Conservation (phyloP, 2,113 vertebrate species). For the Pachyramphus minor region DNA sequence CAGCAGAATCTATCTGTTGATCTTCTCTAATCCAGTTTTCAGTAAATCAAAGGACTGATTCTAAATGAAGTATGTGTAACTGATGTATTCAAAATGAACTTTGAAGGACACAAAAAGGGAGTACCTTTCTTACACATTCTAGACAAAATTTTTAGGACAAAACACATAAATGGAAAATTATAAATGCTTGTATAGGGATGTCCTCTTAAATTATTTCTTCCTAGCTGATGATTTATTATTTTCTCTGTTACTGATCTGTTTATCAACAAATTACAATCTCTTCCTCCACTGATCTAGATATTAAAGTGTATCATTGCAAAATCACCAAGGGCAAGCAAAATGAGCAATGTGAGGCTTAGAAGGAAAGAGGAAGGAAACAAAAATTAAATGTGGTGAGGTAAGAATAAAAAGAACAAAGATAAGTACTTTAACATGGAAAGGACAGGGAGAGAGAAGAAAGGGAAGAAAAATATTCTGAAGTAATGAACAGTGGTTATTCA, state of each 20-base stretch:
- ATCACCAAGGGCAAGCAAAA: neutral
- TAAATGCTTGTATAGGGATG: neutral
- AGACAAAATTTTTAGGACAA: neutral
- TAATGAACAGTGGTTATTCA: neutral
- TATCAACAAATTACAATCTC: neutral
- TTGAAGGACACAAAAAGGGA: neutral
- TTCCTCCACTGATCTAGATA: neutral
- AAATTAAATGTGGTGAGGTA: neutral
- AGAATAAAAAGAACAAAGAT: neutral
- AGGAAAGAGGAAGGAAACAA: neutral
- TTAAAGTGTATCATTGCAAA: neutral
- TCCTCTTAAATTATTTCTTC: neutral
- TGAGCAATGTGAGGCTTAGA: neutral
- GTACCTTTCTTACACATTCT: neutral
- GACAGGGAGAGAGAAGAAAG: neutral
- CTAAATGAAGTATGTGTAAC: neutral
- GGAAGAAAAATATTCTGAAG: neutral
- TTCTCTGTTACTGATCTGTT: neutral
- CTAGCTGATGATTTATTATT: neutral
- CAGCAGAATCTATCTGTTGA: neutral
- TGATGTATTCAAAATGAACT: neutral
- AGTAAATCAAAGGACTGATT: neutral
- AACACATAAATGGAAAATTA: neutral
- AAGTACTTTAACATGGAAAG: neutral
- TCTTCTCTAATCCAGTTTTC: neutral